Percentiles rank a stretch among this genome's conserved stretches.
Conservation (phyloP, 2,113 vertebrate genomes). For the Spea bombifrons region DNA sequence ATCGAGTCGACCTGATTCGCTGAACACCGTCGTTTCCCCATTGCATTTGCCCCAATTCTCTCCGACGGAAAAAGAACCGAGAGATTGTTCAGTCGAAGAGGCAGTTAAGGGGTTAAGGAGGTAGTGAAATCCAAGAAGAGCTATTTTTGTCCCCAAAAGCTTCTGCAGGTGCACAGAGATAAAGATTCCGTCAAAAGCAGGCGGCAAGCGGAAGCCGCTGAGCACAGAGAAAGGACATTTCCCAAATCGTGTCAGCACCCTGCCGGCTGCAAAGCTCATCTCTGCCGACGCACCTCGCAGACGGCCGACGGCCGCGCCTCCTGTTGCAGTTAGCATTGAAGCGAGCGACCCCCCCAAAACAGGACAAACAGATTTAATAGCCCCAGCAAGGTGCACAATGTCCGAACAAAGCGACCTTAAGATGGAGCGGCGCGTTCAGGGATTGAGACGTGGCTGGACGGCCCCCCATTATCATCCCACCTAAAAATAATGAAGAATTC, state of each 20-base stretch:
- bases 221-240: slow-evolving; percentile 26
- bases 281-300: not conserved
- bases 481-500: too few relatives aligned
- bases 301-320: not conserved
- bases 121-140: not conserved
- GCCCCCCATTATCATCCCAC: too few relatives aligned
- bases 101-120: slow-evolving; percentile 6
- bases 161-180: slow-evolving; percentile 38
- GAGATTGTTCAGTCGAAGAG: not conserved
- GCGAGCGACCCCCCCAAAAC: not conserved
- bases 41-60: not conserved
- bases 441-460: too few relatives aligned
- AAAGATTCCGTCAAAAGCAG: slow-evolving; percentile 3
- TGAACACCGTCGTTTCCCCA: not conserved
- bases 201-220: not conserved
- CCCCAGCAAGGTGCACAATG: not conserved
- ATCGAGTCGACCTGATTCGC: not conserved
- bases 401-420: too few relatives aligned
- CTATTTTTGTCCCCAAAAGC: slow-evolving; percentile 32
- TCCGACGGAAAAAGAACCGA: not conserved
- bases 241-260: slow-evolving; percentile 27
- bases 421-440: too few relatives aligned
- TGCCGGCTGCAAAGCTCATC: slow-evolving; percentile 28
- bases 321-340: not conserved
- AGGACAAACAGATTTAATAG: not conserved